phyloP scores from a whole-genome alignment of 2,797 vertebrate species.

The Sylvilagus floridanus region DNA sequence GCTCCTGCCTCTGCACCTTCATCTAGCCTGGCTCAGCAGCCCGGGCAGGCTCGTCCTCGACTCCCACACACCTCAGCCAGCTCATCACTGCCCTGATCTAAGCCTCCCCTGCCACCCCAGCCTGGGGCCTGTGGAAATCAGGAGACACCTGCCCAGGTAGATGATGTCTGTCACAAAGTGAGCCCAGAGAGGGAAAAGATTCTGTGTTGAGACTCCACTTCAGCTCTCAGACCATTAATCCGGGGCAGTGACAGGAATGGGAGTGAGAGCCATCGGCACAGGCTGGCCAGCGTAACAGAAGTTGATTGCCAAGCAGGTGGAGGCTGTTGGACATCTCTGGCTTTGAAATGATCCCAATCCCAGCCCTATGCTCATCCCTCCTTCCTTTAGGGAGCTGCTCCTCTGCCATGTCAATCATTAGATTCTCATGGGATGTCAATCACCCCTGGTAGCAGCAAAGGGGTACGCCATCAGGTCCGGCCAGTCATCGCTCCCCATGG shows the following conservation, averaged over 20 bases:
- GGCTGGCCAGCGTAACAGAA: background rate
- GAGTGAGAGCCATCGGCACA: background rate
- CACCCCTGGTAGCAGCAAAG: background rate
- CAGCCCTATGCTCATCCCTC: background rate
- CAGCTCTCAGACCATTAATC: conserved; percentile 44
- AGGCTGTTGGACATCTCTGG: background rate
- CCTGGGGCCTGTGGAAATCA: conserved; percentile 64
- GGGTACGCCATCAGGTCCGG: background rate
- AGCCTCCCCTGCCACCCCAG: conserved; percentile 64
- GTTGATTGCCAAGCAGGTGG: background rate
- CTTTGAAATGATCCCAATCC: background rate
- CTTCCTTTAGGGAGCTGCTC: background rate
- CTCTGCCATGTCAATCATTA: background rate
- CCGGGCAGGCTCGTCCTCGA: background rate
- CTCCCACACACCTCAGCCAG: conserved; percentile 51
- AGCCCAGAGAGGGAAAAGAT: background rate
- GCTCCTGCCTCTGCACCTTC: conserved; percentile 66
- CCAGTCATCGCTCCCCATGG: background rate
- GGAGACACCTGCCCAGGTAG: conserved; percentile 48
- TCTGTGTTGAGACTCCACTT: background rate
- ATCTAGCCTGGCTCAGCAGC: conserved; percentile 41
- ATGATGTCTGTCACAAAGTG: conserved; percentile 61
- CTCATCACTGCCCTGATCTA: conserved; percentile 61
- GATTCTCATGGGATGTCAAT: background rate
- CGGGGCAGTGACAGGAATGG: background rate